Evolutionary conservation across 2,888 invertebrate genomes (phyloP), one percentile per base, ranked within the genome.

Genomic region (Brachyptera putata): DNA sequence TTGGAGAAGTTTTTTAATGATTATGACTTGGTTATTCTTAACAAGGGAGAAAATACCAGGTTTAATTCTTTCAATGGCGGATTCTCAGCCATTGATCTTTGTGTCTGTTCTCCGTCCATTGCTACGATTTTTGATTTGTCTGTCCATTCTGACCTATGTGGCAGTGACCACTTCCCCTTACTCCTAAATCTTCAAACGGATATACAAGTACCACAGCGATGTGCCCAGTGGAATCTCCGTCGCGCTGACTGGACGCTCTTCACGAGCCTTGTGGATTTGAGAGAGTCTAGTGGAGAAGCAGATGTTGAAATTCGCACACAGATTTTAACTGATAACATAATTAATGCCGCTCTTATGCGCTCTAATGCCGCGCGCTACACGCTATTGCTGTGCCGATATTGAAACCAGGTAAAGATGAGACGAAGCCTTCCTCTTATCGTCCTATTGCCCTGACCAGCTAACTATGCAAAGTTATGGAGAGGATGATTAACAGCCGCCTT

Each of bases 381-480:
- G 49, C 58, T 13, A 16, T 26, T 21, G 14, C 37, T 25, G 13
- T 58, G 5, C 48, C 50, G 1, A 58, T 50, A 18, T 58, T 26
- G 1, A 58, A 58, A 21, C n/a, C 48, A 16, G 36, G 36, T 5
- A 48, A 50, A 37, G 36, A 58, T 14, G 46, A 18, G 21, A 36
- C 3, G 3, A 37, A 58, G 16, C 34, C 36, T n/a, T 37, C 21
- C 26, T 30, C 24, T 21, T 69, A 69, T 49, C 49, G 67, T 11
- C 67, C 68, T 7, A 69, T 69, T 9, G 65, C 67, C 21, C 60
- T 69, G 18, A 67, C 68, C 11, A 67, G 66, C 46, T 68, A 67
- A 49, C 46, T 68, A 2, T 67, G 67, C 30, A 69, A 69, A 59
- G 49, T 66, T 0, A 61, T 68, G 64, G 68, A 68, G 56, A 30